Evolutionary conservation across 2,888 invertebrate genomes (phyloP).

Genomic region (Aplocera efformata): DNA sequence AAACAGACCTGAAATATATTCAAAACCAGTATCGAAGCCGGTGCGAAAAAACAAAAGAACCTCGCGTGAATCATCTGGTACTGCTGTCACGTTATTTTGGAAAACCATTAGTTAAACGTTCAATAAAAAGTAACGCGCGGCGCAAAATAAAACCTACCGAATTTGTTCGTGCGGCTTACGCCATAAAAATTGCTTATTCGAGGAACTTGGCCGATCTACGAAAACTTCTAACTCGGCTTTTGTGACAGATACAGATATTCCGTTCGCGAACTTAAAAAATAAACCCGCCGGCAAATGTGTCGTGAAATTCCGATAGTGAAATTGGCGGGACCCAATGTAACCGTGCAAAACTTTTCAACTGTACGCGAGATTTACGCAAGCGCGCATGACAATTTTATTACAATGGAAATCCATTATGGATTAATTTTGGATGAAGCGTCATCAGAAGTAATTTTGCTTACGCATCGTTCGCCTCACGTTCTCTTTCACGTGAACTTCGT

Average conservation of each 20-base stretch:
- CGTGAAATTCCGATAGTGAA: slow-evolving; percentile 30
- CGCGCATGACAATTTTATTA: slow-evolving; percentile 17
- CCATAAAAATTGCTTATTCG: slow-evolving; percentile 48
- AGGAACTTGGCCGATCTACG: slow-evolving; percentile 44
- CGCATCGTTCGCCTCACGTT: slow-evolving; percentile 25
- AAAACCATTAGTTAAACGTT: slow-evolving; percentile 61
- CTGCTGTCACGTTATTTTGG: slow-evolving; percentile 56
- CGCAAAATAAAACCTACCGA: slow-evolving; percentile 50
- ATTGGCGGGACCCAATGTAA: slow-evolving; percentile 22
- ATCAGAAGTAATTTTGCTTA: slow-evolving; percentile 23
- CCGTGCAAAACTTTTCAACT: slow-evolving; percentile 24
- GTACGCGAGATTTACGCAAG: slow-evolving; percentile 15
- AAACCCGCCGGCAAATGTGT: slow-evolving; percentile 32
- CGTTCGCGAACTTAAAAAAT: slow-evolving; percentile 39
- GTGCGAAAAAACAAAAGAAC: slow-evolving; percentile 34
- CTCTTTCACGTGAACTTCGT: slow-evolving; percentile 25
- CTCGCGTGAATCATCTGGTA: slow-evolving; percentile 52
- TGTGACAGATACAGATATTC: slow-evolving; percentile 40
- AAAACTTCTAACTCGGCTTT: slow-evolving; percentile 44
- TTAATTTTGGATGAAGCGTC: slow-evolving; percentile 15
- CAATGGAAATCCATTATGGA: slow-evolving; percentile 12
- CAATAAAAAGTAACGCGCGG: slow-evolving; percentile 52
- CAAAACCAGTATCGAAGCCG: slow-evolving; percentile 30
- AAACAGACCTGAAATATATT: slow-evolving; percentile 22
- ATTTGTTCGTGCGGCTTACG: slow-evolving; percentile 44